Base-by-base conservation (phyloP, 2,113 vertebrate species). In the Neodontobutis hainanensis region DNA sequence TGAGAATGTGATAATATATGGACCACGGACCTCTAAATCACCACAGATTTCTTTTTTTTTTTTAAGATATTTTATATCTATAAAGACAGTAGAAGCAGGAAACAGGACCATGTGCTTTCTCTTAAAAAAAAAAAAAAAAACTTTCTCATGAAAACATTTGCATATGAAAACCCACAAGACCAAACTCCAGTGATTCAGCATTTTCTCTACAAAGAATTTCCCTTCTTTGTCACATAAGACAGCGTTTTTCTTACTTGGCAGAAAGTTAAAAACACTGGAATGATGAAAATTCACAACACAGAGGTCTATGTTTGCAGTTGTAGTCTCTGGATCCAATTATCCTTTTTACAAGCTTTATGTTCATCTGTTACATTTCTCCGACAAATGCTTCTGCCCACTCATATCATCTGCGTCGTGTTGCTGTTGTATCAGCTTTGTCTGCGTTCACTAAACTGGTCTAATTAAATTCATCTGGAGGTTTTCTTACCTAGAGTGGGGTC, bases 401-500 rank as follows among this genome's bases (percentile, higher is more conserved):
- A 27, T 27, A 27, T 27, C 19, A 27, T 27, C 19, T 27, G 19
- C 19, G 34, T 11, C 6, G 5, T 52, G 70, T 52, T 53, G 75
- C 15, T 66, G 65, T 67, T 38, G n/a, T 61, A 75, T 70, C 63
- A 8, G 60, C 56, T 77, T 85, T 60, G 75, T 77, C 64, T 71
- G 52, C 47, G 35, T 68, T 75, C 4, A 7, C 62, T 74, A 65
- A 82, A 81, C 46, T 75, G 59, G 48, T 56, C 12, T 87, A 85
- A 89, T 87, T 81, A 82, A 83, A 73, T 67, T 88, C 89, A 88
- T 83, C 83, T 89, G 88, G 68, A 42, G 74, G 64, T 46, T 58
- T 44, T 84, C 75, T 61, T 80, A 75, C 79, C 76, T 81, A 63
- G 75, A 4, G 46, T 61, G 70, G 69, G 81, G 76, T 89, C 83